phyloP scores from a whole-genome alignment of 2,888 invertebrate species.

The Tuta absoluta region DNA sequence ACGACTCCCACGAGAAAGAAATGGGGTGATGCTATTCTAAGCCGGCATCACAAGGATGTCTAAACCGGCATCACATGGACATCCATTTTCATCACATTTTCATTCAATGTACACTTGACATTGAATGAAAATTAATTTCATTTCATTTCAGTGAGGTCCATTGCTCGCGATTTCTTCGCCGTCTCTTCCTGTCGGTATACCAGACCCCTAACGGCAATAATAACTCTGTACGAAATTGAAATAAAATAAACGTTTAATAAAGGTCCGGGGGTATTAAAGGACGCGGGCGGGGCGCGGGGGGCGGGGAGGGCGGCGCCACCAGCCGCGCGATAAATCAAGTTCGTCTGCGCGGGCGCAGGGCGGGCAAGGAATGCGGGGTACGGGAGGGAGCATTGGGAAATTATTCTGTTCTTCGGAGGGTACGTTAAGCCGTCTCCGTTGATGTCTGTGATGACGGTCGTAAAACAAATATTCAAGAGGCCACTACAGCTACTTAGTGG shows the following conservation, averaged over 20 bases:
- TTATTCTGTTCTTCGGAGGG: not conserved
- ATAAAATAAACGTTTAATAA: slow-evolving; percentile 27
- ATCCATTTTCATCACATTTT: too few species aligned
- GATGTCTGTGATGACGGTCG: too few species aligned
- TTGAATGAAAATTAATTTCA: too few species aligned
- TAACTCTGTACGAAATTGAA: slow-evolving; percentile 21
- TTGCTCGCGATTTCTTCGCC: not conserved
- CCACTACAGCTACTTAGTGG: too few species aligned
- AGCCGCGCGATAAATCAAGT: slow-evolving; percentile 26
- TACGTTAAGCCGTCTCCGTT: too few species aligned
- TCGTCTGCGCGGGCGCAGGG: slow-evolving; percentile 20
- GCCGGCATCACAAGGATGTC: too few species aligned
- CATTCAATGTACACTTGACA: too few species aligned
- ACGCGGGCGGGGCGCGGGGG: not conserved
- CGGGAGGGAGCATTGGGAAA: slow-evolving; percentile 6
- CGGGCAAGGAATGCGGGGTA: not conserved
- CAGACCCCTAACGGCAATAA: slow-evolving; percentile 20
- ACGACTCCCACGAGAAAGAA: too few species aligned
- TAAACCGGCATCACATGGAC: too few species aligned
- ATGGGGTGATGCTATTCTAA: too few species aligned
- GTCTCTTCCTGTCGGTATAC: not conserved
- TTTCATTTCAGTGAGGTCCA: too few species aligned
- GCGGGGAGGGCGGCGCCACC: slow-evolving; percentile 22
- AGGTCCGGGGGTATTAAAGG: slow-evolving; percentile 25
- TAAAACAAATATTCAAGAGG: too few species aligned